Evolutionary conservation across 2,888 invertebrate species (phyloP), one percentile per base, ranked within the genome.

Genomic region (Caenorhabditis panamensis): DNA sequence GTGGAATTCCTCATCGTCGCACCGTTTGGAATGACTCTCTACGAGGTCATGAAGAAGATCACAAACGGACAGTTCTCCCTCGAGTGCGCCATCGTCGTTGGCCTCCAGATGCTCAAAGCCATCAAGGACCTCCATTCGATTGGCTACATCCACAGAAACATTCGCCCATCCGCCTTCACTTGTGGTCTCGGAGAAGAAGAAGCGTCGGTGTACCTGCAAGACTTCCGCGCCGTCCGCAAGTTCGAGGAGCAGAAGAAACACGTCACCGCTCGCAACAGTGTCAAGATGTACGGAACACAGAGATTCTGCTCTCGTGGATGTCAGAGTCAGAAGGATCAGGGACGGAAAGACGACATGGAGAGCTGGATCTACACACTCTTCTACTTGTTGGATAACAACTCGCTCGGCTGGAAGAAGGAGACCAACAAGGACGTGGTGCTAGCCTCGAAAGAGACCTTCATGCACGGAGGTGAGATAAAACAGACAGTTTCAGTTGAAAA

Each of bases 141-240:
- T 13, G 75, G 75, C 2, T 75, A 75, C 26, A n/a, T 75, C 16
- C 75, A 75, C 37, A 51, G 75, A 20, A 75, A 75, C 66, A 75
- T 75, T 37, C 63, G 64, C 18, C 75, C 75, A 2, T 51, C 66
- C 3, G 75, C 75, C 8, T 75, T 75, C 66, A 75, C 51, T 31
- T 9, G 22, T 26, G 75, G 75, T 2, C 2, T 75, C 0, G 44
- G 61, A 11, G 44, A 44, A 1, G 66, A 66, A 0, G 75, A 66
- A 9, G 4, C 66, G 3, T 22, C 59, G 0, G 53, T 75, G 3
- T 66, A 44, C 18, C 49, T 75, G 1, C 75, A 75, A 9, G 75
- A 75, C 22, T 75, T 75, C 18, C 59, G 66, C 0, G 44, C 54
- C 13, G 75, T 75, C 9, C 49, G 75, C 13, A 75, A 66, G 26